These are phyloP conservation scores for Calameuta filiformis DNA, from an alignment of 2,888 invertebrate species.

Conservation along the genomic window DNA sequence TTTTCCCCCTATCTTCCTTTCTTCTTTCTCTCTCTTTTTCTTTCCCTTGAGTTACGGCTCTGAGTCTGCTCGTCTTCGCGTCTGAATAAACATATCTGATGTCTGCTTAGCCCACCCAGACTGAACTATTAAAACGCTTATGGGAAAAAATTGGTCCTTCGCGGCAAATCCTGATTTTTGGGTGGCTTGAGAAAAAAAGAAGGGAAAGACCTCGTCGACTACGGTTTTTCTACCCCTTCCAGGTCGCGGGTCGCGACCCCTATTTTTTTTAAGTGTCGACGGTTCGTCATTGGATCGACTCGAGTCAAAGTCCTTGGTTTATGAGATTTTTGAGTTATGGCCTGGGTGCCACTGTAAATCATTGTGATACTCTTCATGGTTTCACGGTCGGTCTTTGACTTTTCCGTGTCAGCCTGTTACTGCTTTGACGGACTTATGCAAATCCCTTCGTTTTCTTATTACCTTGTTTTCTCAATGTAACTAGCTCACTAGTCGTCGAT, in stretches of 20 bases:
- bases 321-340: slow-evolving; percentile 10
- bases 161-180: slow-evolving; percentile 21
- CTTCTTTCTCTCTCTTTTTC: slow-evolving; percentile 1
- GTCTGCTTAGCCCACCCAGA: slow-evolving; percentile 61
- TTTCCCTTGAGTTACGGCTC: slow-evolving; percentile 35
- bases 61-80: slow-evolving; percentile 50
- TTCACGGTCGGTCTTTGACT: not conserved
- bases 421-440: not conserved
- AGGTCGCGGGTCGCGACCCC: not conserved
- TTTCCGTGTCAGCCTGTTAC: not conserved
- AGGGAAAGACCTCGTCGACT: not conserved
- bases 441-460: not conserved
- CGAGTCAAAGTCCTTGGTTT: slow-evolving; percentile 16
- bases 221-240: not conserved
- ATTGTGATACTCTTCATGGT: slow-evolving; percentile 3
- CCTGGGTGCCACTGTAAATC: slow-evolving; percentile 12
- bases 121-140: slow-evolving; percentile 60
- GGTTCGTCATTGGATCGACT: slow-evolving; percentile 10
- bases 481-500: not conserved
- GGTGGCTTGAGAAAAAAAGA: not conserved
- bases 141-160: slow-evolving; percentile 50
- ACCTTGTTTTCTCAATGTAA: not conserved
- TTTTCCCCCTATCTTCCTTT: slow-evolving; percentile 35
- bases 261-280: not conserved
- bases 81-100: slow-evolving; percentile 64